Percentiles rank a stretch among this genome's conserved stretches.
Evolutionary conservation across 2,888 invertebrate genomes (phyloP).

Genomic region (Drosophila cracens): DNA sequence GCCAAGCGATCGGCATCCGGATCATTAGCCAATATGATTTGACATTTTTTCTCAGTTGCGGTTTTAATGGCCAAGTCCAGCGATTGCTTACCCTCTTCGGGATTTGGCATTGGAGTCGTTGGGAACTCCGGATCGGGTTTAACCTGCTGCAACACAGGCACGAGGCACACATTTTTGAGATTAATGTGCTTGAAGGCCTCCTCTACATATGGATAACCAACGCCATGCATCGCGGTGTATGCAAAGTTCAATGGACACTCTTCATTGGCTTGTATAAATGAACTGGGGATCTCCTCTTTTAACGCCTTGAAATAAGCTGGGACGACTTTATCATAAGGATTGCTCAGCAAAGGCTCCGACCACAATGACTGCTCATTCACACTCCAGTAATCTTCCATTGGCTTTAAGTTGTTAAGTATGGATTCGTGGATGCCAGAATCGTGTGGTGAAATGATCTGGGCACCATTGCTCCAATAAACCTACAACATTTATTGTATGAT

Average conservation of each 20-base stretch:
- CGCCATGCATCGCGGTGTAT: constrained; percentile 99
- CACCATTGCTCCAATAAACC: constrained; percentile 97
- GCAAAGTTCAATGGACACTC: constrained; percentile 88
- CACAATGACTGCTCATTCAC: constrained; percentile 87
- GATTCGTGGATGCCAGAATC: constrained; percentile 93
- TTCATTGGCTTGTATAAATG: constrained; percentile 86
- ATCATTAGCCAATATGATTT: constrained; percentile 97
- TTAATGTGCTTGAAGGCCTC: constrained; percentile 91
- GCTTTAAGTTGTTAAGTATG: constrained; percentile 92
- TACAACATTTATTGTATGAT: constrained; percentile 1
- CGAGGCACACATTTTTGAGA: constrained; percentile 86
- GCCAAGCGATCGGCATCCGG: constrained; percentile 99
- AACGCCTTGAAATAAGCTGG: constrained; percentile 89
- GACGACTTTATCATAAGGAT: constrained; percentile 90
- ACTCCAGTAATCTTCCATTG: constrained; percentile 91
- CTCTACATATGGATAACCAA: constrained; percentile 92
- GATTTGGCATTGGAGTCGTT: constrained; percentile 98
- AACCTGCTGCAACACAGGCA: constrained; percentile 88
- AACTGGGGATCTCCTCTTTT: constrained; percentile 86
- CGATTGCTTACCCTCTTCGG: constrained; percentile 96
- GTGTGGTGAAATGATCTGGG: constrained; percentile 97
- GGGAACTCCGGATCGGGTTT: constrained; percentile 98
- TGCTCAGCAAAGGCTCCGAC: constrained; percentile 86
- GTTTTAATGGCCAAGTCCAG: constrained; percentile 91
- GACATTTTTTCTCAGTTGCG: constrained; percentile 89